Evolutionary conservation across 2,113 vertebrate genomes (phyloP).

Genomic region (Rafetus swinhoei): DNA sequence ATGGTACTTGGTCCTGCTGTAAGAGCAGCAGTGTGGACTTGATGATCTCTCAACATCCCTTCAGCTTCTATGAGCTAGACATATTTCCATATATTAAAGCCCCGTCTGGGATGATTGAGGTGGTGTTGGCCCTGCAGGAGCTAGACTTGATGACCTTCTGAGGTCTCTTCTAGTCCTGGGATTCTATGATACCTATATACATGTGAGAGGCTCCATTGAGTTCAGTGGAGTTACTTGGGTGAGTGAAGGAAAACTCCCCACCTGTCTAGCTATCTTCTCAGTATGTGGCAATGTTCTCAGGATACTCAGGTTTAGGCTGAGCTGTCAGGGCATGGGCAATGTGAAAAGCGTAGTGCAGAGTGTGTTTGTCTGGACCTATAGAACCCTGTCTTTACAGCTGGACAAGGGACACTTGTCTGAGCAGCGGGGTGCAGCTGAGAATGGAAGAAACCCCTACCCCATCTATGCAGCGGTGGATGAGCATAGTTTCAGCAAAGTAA

Average conservation of each 20-base stretch:
- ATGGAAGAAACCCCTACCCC: not conserved
- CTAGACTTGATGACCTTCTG: no score
- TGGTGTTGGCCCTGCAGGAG: no score
- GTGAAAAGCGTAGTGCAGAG: not conserved
- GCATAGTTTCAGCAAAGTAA: not conserved
- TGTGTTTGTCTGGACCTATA: not conserved
- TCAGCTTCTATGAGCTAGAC: no score
- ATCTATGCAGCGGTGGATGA: not conserved
- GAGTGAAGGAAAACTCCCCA: not conserved
- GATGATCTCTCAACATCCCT: no score
- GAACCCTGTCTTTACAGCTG: not conserved
- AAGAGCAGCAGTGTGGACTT: no score
- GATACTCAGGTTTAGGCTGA: not conserved
- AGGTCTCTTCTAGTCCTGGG: no score
- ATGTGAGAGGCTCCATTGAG: no score
- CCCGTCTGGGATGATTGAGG: no score
- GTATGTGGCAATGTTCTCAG: not conserved
- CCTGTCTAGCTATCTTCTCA: not conserved
- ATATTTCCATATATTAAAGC: no score
- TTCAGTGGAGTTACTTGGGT: no score
- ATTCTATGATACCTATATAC: no score
- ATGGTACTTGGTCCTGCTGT: no score
- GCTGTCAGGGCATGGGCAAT: not conserved
- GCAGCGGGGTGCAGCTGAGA: not conserved
- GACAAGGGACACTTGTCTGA: not conserved